Percentiles rank a stretch among this genome's conserved stretches.
phyloP scores from a whole-genome alignment of 2,888 invertebrate genomes.

The Argyra leucocephala region DNA sequence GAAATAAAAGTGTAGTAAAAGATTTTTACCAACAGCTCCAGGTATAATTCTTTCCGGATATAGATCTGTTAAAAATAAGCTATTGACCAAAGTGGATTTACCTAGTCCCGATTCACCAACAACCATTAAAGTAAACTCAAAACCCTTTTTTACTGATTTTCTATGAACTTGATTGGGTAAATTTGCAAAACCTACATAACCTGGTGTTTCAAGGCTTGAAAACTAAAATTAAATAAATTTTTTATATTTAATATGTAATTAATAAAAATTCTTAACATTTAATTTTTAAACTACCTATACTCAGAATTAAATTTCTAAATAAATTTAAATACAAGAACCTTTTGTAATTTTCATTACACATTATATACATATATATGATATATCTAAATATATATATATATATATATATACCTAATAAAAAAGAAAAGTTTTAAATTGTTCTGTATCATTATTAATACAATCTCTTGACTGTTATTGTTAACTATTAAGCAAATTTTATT shows the following conservation, averaged over 20 bases:
- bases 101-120: conserved; percentile 87
- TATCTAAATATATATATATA: no score
- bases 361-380: no score
- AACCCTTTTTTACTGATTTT: conserved; percentile 95
- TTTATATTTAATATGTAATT: conserved; percentile 10
- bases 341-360: no score
- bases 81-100: conserved; percentile 92
- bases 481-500: no score
- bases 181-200: conserved; percentile 72
- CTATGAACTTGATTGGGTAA: conserved; percentile 93
- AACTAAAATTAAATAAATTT: conserved; percentile 53
- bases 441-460: no score
- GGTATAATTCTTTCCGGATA: conserved; percentile 88
- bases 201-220: conserved; percentile 73
- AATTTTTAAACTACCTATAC: no score
- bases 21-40: conserved; percentile 64
- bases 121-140: conserved; percentile 96
- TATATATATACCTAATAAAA: no score
- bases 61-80: conserved; percentile 85
- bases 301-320: no score
- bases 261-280: background rate
- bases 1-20: no score
- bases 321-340: no score
- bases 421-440: no score
- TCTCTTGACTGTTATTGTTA: no score